phyloP scores from a whole-genome alignment of 1,140 invertebrate genomes.

The Tribolium castaneum region DNA sequence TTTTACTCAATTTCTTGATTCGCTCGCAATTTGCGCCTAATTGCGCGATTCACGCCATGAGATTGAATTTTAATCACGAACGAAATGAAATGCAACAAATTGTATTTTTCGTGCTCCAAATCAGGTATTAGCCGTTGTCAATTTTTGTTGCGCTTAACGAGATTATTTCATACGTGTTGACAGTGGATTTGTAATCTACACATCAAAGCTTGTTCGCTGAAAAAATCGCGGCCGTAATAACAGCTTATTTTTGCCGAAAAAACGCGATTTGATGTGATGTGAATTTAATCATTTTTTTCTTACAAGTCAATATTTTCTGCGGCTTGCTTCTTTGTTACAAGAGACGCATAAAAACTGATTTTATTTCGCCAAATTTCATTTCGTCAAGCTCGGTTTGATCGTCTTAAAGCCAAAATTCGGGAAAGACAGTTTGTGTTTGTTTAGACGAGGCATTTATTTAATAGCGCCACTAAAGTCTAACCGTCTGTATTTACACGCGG shows the following conservation, averaged over 20 bases:
- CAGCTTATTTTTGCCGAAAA: background rate
- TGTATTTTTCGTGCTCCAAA: background rate
- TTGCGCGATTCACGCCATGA: background rate
- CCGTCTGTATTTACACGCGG: slow-evolving; percentile 16
- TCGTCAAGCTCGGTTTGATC: background rate
- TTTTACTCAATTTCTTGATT: background rate
- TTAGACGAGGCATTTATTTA: background rate
- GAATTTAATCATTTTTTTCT: background rate
- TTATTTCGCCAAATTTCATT: background rate
- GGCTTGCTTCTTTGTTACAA: background rate
- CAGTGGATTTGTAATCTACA: background rate
- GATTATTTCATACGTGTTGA: background rate
- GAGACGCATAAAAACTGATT: background rate
- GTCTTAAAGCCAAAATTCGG: background rate
- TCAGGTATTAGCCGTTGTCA: background rate
- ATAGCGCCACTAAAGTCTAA: background rate
- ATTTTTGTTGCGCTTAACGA: background rate
- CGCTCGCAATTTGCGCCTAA: background rate
- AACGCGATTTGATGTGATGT: background rate
- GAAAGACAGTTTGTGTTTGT: background rate
- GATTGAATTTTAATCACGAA: background rate
- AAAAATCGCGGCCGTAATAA: background rate
- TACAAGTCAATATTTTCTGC: background rate
- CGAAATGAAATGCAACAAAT: background rate
- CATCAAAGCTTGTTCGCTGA: background rate